phyloP scores from a whole-genome alignment of 2,113 vertebrate genomes.

The Sphaerodactylus townsendi region DNA sequence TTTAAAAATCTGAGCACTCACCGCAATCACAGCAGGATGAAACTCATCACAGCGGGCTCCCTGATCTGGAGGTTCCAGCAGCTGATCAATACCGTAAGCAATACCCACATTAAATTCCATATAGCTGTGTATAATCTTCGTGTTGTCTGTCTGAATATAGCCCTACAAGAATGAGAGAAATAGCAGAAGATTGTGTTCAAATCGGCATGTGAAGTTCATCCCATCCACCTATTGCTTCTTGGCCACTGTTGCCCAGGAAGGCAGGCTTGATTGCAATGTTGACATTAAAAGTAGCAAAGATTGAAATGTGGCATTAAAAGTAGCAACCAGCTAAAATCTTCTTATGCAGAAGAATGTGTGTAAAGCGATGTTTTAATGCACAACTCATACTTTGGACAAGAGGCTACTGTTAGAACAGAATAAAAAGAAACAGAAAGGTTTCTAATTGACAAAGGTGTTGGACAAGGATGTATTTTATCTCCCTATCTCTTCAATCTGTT shows the following conservation, averaged over 20 bases:
- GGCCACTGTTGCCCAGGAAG: not conserved
- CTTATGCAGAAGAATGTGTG: not conserved
- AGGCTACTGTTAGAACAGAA: no score
- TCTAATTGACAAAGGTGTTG: no score
- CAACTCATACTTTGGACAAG: no score
- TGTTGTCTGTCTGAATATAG: conserved; percentile 79
- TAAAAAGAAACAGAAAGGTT: no score
- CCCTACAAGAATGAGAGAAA: conserved; percentile 74
- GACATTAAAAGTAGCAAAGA: not conserved
- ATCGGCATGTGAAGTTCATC: not conserved
- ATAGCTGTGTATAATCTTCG: conserved; percentile 81
- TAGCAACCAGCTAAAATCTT: not conserved
- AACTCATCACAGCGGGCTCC: conserved; percentile 88
- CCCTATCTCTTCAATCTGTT: no score
- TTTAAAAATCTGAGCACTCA: conserved; percentile 12
- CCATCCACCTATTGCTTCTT: not conserved
- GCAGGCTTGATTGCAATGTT: not conserved
- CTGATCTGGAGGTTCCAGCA: conserved; percentile 89
- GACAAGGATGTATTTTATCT: no score
- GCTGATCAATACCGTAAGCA: conserved; percentile 86
- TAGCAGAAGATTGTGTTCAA: not conserved
- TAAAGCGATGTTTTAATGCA: no score
- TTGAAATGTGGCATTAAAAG: not conserved
- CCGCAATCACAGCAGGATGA: conserved; percentile 44
- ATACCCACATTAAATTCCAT: conserved; percentile 85